Evolutionary conservation across 2,797 vertebrate genomes (phyloP).

Genomic region (Trematomus bernacchii): DNA sequence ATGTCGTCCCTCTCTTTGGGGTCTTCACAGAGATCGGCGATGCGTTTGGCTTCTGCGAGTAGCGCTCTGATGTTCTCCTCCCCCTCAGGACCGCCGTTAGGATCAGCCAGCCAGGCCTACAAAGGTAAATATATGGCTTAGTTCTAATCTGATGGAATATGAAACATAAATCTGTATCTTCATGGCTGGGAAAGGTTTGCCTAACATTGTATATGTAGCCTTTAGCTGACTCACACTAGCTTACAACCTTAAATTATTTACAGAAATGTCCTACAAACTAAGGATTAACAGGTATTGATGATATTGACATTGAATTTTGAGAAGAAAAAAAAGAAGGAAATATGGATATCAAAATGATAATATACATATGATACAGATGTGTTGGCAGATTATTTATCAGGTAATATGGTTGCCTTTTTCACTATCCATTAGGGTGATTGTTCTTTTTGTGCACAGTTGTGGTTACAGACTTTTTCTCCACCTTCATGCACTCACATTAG

Average conservation of each 20-base stretch:
- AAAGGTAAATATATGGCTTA: conserved; percentile 15
- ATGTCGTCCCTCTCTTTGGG: conserved; percentile 98
- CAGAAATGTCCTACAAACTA: neutral
- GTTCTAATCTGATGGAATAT: conserved; percentile 7
- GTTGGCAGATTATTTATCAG: too few species aligned
- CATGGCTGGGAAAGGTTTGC: neutral
- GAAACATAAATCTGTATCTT: neutral
- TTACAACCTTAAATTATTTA: neutral
- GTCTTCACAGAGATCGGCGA: conserved; percentile 96
- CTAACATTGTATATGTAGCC: neutral
- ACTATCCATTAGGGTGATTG: too few species aligned
- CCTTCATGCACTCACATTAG: too few species aligned
- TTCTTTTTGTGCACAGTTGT: too few species aligned
- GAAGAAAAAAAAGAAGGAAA: too few species aligned
- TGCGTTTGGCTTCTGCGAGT: conserved; percentile 94
- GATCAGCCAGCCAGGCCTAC: conserved; percentile 97
- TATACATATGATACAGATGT: too few species aligned
- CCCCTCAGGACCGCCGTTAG: conserved; percentile 94
- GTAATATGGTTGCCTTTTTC: too few species aligned
- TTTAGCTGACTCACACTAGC: neutral
- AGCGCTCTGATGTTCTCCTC: conserved; percentile 95
- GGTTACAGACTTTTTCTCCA: too few species aligned
- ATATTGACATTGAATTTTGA: too few species aligned
- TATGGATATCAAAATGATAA: too few species aligned
- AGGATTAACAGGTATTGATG: too few species aligned